These are phyloP conservation scores for Poeciliopsis occidentalis DNA, from an alignment of 2,113 vertebrate species.

Conservation along the genomic window DNA sequence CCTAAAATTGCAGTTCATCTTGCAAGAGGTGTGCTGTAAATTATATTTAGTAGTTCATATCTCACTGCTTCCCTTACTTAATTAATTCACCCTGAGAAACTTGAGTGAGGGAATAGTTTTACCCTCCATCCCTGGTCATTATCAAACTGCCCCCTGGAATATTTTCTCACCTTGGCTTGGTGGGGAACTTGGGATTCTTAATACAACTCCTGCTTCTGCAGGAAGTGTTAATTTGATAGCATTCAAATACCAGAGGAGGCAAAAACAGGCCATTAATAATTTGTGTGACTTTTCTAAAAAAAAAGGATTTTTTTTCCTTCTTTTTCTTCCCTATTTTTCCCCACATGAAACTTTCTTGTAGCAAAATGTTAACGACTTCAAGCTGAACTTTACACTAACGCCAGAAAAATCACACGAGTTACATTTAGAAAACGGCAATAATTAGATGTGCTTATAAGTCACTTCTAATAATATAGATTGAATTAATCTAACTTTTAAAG, in stretches of 20 bases:
- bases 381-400: neutral
- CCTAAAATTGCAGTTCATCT: slow-evolving; percentile 31
- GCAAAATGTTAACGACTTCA: neutral
- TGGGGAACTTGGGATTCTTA: slow-evolving; percentile 66
- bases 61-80: slow-evolving; percentile 42
- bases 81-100: slow-evolving; percentile 71
- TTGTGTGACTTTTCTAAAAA: slow-evolving; percentile 44
- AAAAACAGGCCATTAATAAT: slow-evolving; percentile 61
- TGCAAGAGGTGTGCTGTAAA: slow-evolving; percentile 31
- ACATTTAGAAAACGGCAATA: neutral
- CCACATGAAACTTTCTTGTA: neutral
- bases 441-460: neutral
- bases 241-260: slow-evolving; percentile 48
- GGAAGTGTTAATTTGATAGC: slow-evolving; percentile 79
- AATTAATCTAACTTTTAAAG: neutral
- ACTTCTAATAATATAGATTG: too few relatives aligned
- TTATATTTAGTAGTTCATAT: slow-evolving; percentile 44
- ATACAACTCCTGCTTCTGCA: slow-evolving; percentile 64
- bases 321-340: neutral
- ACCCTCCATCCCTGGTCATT: slow-evolving; percentile 51
- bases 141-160: slow-evolving; percentile 74
- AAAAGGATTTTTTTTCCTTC: neutral
- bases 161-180: slow-evolving; percentile 76
- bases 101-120: slow-evolving; percentile 64
- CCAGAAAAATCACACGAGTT: neutral